Percentiles rank a stretch among this genome's conserved stretches.
These are phyloP conservation scores for Ectropis grisescens DNA, from an alignment of 1,140 invertebrate genomes.

Conservation along the genomic window DNA sequence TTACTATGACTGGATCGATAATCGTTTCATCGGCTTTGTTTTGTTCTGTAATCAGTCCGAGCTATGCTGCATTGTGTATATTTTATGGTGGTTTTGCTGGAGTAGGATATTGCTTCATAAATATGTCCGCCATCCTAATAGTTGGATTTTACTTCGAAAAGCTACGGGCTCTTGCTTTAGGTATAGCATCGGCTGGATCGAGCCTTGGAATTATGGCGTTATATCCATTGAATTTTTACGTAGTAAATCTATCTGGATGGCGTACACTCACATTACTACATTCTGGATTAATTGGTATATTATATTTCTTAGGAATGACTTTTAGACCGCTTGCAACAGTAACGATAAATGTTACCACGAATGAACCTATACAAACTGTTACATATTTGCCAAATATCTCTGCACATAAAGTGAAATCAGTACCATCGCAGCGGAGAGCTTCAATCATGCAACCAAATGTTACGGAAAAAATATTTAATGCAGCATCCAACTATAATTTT, in stretches of 20 bases:
- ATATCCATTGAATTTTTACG: conserved; percentile 74
- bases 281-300: conserved; percentile 67
- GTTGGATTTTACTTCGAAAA: conserved; percentile 90
- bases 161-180: conserved; percentile 81
- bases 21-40: too few relatives aligned
- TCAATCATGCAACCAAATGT: conserved; percentile 28
- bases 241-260: conserved; percentile 82
- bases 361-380: conserved; percentile 47
- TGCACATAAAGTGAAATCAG: conserved; percentile 15
- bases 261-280: conserved; percentile 78
- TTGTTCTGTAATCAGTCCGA: too few relatives aligned
- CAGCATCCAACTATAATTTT: conserved; percentile 48
- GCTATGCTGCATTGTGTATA: too few relatives aligned
- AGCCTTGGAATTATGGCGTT: conserved; percentile 82
- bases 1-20: too few relatives aligned
- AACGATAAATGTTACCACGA: conserved; percentile 34
- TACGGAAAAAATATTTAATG: conserved; percentile 46
- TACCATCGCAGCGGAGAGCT: conserved; percentile 16
- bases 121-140: too few relatives aligned
- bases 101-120: too few relatives aligned
- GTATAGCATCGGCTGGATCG: conserved; percentile 84
- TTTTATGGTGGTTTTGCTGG: too few relatives aligned
- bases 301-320: conserved; percentile 44
- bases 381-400: conserved; percentile 54
- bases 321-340: conserved; percentile 44